These are phyloP conservation scores for Lutraria rhynchaena DNA, from an alignment of 1,140 invertebrate genomes.

Conservation along the genomic window DNA sequence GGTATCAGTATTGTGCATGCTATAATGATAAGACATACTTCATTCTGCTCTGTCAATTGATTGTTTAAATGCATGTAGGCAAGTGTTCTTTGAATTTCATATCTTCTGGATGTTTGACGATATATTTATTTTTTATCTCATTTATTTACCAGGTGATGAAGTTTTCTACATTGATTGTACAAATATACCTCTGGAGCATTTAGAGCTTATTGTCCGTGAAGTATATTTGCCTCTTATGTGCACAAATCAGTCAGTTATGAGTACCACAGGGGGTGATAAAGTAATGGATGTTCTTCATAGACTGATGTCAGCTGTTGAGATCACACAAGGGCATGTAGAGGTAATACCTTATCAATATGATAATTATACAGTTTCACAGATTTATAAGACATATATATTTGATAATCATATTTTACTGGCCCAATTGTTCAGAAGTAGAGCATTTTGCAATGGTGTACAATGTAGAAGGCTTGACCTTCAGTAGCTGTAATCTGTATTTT, in stretches of 20 bases:
- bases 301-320: slow-evolving; percentile 79
- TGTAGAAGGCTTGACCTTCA: too few relatives aligned
- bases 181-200: slow-evolving; percentile 75
- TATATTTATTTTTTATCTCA: not conserved
- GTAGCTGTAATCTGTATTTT: too few relatives aligned
- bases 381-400: too few relatives aligned
- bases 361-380: too few relatives aligned
- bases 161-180: slow-evolving; percentile 80
- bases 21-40: too few relatives aligned
- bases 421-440: too few relatives aligned
- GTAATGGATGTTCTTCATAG: slow-evolving; percentile 81
- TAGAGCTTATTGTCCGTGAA: slow-evolving; percentile 79
- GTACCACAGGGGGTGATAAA: slow-evolving; percentile 77
- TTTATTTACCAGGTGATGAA: slow-evolving; percentile 75
- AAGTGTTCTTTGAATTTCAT: not conserved
- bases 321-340: slow-evolving; percentile 79
- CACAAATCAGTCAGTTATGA: slow-evolving; percentile 74
- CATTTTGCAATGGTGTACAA: too few relatives aligned
- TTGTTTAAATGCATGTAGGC: not conserved
- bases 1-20: too few relatives aligned
- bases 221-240: slow-evolving; percentile 81
- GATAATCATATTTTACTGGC: too few relatives aligned
- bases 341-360: too few relatives aligned
- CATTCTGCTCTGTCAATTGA: too few relatives aligned
- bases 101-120: not conserved